Evolutionary conservation across 2,113 vertebrate genomes (phyloP).

Genomic region (Turdus rufiventris): DNA sequence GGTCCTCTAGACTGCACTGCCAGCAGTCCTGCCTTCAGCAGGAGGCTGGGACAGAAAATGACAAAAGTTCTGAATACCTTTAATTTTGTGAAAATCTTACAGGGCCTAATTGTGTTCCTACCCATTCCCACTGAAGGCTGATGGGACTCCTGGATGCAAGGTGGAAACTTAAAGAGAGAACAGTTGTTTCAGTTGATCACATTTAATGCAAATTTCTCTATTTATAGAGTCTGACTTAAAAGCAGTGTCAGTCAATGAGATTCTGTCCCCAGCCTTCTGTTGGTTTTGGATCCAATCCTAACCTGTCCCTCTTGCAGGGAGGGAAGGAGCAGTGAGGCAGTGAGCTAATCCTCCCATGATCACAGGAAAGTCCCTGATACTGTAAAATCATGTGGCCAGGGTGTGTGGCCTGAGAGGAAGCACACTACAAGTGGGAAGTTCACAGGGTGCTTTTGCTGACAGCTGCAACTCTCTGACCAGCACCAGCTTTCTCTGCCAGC

Average conservation of each 20-base stretch:
- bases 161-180: background rate
- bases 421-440: rapidly evolving
- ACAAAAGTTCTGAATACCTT: background rate
- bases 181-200: background rate
- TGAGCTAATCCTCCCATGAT: background rate
- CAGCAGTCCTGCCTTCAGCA: background rate
- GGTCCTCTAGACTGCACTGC: background rate
- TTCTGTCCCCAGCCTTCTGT: background rate
- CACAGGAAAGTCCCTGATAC: background rate
- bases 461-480: background rate
- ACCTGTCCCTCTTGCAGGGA: background rate
- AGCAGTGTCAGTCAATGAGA: background rate
- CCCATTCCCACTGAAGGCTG: background rate
- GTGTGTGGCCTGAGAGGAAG: background rate
- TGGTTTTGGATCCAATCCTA: background rate
- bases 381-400: background rate
- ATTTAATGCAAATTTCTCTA: background rate
- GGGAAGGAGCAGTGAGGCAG: background rate
- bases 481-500: background rate
- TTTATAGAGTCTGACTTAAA: background rate
- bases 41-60: background rate
- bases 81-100: background rate
- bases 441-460: background rate
- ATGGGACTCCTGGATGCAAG: background rate
- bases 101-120: background rate